A percentile compares a stretch with the other conserved stretches of the same genome.
Evolutionary conservation across 37 sponge, comb jelly and placozoan genomes (phyloP).

Genomic region (Petrosia ficiformis): DNA sequence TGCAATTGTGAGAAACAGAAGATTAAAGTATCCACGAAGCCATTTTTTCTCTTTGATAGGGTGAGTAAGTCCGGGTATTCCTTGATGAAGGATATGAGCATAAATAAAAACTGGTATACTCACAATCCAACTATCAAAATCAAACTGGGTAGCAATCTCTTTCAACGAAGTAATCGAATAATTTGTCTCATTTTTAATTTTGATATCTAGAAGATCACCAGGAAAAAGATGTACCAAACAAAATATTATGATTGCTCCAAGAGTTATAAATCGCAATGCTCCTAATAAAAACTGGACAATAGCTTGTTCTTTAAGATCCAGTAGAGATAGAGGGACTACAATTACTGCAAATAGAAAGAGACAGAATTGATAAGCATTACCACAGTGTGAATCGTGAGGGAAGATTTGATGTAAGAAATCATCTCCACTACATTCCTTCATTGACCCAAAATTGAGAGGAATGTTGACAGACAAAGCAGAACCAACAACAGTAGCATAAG

Average conservation of each 20-base stretch:
- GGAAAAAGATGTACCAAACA: conserved; percentile 11
- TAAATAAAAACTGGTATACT: conserved; percentile 80
- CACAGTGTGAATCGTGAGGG: conserved; percentile 38
- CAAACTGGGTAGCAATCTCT: conserved; percentile 28
- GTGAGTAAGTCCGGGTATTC: conserved; percentile 72
- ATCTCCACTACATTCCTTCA: conserved; percentile 33
- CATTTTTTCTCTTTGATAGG: conserved; percentile 64
- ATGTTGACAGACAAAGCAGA: conserved; percentile 70
- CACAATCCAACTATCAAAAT: conserved; percentile 63
- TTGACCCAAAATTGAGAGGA: conserved; percentile 42
- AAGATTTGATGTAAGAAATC: conserved; percentile 34
- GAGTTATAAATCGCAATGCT: conserved; percentile 46
- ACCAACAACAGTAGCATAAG: conserved; percentile 48
- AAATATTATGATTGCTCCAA: conserved; percentile 45
- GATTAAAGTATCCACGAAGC: conserved; percentile 43
- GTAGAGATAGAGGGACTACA: conserved; percentile 48
- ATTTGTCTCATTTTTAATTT: not conserved
- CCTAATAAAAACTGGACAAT: conserved; percentile 57
- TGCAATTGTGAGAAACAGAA: conserved; percentile 41
- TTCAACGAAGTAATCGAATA: not conserved
- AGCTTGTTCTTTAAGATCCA: conserved; percentile 69
- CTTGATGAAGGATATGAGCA: conserved; percentile 75
- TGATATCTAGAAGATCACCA: too few relatives aligned
- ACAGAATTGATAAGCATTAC: conserved; percentile 57
- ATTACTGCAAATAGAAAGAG: conserved; percentile 59